Base-by-base conservation (phyloP, 2,797 vertebrate genomes). In the Lepus oiostolus region DNA sequence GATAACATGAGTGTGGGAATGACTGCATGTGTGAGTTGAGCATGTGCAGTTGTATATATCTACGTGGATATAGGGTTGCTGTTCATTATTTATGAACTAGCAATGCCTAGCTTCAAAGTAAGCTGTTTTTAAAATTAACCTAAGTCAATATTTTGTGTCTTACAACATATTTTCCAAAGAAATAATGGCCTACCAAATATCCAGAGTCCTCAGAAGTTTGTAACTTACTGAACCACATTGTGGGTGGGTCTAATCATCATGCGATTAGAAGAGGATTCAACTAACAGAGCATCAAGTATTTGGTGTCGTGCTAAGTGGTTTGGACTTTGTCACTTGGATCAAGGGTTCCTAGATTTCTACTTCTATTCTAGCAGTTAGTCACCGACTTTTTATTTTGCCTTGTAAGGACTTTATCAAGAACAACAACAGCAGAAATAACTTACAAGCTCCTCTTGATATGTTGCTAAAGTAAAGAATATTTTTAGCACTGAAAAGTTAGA, bases 311-410 rank as follows among this genome's bases (percentile, higher is more conserved):
- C 38, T 91, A 94, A 93, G 32, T 58, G 63, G 28, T 35, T 82
- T 79, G 68, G 35, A 62, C 35, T 95, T 89, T 5, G 65, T 86
- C 93, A 74, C 35, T 17, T 74, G 52, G 58, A 32, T 82, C 92
- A 93, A 17, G 42, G 47, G 19, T 83, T 85, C 38, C 30, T 32
- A 93, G 72, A 89, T 28, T 79, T 95, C 87, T 70, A 88, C 26
- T 85, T 88, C 42, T 47, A 47, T 47, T 47, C 58, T 95, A 92
- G 79, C 32, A 90, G 83, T 96, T 88, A 92, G 63, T 54, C 22
- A 89, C 62, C 47, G 93, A 80, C 80, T 83, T 97, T 96, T 95
- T 52, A 82, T 96, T 96, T 93, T 96, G 94, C 83, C 88, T 95
- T n/a, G 65, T 94, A 95, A 93, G 88, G 88, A 85, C 38, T 95